Base-by-base conservation (phyloP, 2,797 vertebrate genomes). In the Bradypodion pumilum region DNA sequence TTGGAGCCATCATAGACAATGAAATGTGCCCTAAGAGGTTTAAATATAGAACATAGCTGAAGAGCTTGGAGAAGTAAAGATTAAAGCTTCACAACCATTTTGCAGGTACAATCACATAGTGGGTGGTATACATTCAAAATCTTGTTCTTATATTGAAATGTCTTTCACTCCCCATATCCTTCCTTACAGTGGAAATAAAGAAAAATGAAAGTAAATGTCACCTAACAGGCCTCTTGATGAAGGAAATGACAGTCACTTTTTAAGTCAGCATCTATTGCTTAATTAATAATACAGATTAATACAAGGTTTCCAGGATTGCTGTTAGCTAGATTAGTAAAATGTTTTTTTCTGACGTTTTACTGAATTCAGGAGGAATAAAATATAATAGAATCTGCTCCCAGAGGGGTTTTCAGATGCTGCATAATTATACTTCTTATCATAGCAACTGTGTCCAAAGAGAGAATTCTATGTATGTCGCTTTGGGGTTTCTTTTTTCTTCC, bases 21-120 rank as follows among this genome's bases (percentile, higher is more conserved):
- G 90, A 93, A 93, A 91, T 82, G 80, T 85, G 92, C 94, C 90
- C 92, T 94, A 94, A 94, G 91, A 92, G 86, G 89, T 78, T 91
- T 89, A 92, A 91, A 91, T 86, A 83, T 80, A 88, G 80, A n/a
- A n/a, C n/a, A n/a, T n/a, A n/a, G n/a, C n/a, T n/a, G n/a, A n/a
- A n/a, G n/a, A n/a, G n/a, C n/a, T n/a, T n/a, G n/a, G n/a, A n/a
- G n/a, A 94, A 90, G 81, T 91, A 89, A 90, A 83, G 76, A 87
- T 60, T 74, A 82, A 77, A 72, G 86, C 87, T 90, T 89, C 52
- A 83, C 66, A 91, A 80, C 40, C 1, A 42, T 90, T 94, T 93
- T 74, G 84, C 88, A 79, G 15, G 42, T 63, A 5, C 78, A 83
- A 90, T 94, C 81, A 59, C 35, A 7, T 87, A 81, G 76, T 90